Base-by-base conservation (phyloP, 2,113 vertebrate genomes). In the Semnornis frantzii region DNA sequence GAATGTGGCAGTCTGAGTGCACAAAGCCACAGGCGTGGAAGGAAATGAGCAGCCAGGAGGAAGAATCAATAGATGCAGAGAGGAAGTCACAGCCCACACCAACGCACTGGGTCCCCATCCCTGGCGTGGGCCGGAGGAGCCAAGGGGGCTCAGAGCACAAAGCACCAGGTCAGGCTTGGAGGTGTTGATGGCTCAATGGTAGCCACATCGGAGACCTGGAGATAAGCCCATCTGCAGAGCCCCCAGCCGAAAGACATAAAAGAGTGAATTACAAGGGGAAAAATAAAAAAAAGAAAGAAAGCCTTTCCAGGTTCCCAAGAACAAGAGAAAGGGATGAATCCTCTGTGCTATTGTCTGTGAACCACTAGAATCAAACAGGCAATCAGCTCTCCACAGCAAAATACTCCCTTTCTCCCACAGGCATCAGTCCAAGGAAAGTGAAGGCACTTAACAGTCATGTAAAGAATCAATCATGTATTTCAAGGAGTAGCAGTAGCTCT, bases 391-490 rank as follows among this genome's bases (percentile, higher is more conserved):
- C 54, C 5, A 2, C 83, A 88, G 92, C 80, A 95, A 94, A 95
- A 94, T 65, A 90, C 92, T 94, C 94, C 95, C 96, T 91, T 92
- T 93, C 94, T 96, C 95, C 96, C 95, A 96, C 90, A 95, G 93
- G 90, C 93, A 91, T 96, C 94, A 95, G 94, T 93, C 93, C 94
- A 95, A 95, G 79, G 93, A 92, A 94, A 94, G 90, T 59, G 90
- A 94, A 97, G 93, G 91, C 88, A 97, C 94, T 95, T 97, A 97
- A 93, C 93, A 95, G 94, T 69, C 63, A 2, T 93, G 93, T 94
- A 95, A 96, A 96, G 96, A 95, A 97, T 96, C 95, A 97, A 94
- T 96, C 95, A 95, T 82, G 93, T 96, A 90, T 97, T 97, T 97
- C 94, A 96, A 97, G 89, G 87, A 92, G 92, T 85, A 91, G 91